Evolutionary conservation across 2,888 invertebrate species (phyloP).

Genomic region (Pteria penguin): DNA sequence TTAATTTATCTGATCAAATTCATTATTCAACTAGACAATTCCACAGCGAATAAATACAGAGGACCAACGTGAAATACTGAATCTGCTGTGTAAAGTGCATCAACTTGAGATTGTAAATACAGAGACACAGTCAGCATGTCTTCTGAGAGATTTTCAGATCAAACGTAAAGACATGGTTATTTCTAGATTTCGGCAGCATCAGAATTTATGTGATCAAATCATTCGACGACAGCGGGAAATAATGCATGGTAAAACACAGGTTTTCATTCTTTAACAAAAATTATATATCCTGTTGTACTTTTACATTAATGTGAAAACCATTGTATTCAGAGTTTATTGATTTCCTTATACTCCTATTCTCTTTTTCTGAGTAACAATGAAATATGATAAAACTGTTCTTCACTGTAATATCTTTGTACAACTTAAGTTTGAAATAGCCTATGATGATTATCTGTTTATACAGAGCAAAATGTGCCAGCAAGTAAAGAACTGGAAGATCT

Average conservation of each 20-base stretch:
- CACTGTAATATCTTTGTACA: no score
- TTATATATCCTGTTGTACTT: no score
- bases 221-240: slow-evolving; percentile 92
- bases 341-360: no score
- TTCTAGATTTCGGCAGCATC: slow-evolving; percentile 90
- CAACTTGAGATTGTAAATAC: slow-evolving; percentile 93
- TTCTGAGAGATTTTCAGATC: slow-evolving; percentile 92
- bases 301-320: no score
- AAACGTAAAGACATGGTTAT: slow-evolving; percentile 91
- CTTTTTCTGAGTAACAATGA: no score
- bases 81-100: slow-evolving; percentile 93
- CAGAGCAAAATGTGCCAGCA: slow-evolving; percentile 66
- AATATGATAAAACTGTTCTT: no score
- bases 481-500: slow-evolving; percentile 76
- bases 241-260: slow-evolving; percentile 93
- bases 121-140: slow-evolving; percentile 91
- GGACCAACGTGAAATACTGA: slow-evolving; percentile 93
- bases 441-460: slow-evolving; percentile 8
- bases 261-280: no score
- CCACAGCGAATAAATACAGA: slow-evolving; percentile 91
- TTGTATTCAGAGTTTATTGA: no score
- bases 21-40: slow-evolving; percentile 89
- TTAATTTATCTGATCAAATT: no score
- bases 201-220: slow-evolving; percentile 93
- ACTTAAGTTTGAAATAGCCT: no score